These are phyloP conservation scores for Saccostrea cuccullata DNA, from an alignment of 1,140 invertebrate species.

Conservation along the genomic window DNA sequence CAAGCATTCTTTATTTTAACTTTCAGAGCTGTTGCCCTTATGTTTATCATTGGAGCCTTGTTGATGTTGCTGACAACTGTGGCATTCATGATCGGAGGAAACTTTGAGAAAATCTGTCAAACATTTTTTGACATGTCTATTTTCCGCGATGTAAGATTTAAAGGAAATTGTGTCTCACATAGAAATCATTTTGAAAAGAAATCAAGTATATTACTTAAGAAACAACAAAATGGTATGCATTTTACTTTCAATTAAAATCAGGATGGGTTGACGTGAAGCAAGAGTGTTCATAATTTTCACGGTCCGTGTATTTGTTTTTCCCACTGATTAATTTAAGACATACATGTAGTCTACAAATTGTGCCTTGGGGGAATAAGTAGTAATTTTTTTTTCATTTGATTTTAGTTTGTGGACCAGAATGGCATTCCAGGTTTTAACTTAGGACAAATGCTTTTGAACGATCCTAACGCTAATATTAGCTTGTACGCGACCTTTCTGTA, in stretches of 20 bases:
- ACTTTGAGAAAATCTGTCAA: constrained; percentile 55
- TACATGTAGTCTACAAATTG: neutral
- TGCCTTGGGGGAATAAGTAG: neutral
- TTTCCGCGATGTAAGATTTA: constrained; percentile 46
- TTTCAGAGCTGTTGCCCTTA: constrained; percentile 48
- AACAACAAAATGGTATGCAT: too few species aligned
- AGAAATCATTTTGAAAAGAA: neutral
- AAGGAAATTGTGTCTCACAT: neutral
- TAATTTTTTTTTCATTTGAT: neutral
- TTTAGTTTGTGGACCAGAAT: constrained; percentile 50
- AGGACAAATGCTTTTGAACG: constrained; percentile 46
- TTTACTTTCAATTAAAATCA: too few species aligned
- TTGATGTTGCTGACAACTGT: constrained; percentile 52
- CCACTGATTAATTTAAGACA: neutral
- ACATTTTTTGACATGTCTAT: constrained; percentile 50
- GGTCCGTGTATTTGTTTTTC: neutral
- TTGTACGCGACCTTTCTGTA: constrained; percentile 53
- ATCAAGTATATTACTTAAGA: too few species aligned
- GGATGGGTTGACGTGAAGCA: too few species aligned
- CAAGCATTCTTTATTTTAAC: neutral
- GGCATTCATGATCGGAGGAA: constrained; percentile 56
- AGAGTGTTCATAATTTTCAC: neutral
- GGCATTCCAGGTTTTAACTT: constrained; percentile 49
- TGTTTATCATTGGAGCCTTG: constrained; percentile 47
- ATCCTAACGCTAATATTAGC: constrained; percentile 51